These are phyloP conservation scores for Drosophila ananassae DNA, from an alignment of 1,140 invertebrate species.

Conservation along the genomic window DNA sequence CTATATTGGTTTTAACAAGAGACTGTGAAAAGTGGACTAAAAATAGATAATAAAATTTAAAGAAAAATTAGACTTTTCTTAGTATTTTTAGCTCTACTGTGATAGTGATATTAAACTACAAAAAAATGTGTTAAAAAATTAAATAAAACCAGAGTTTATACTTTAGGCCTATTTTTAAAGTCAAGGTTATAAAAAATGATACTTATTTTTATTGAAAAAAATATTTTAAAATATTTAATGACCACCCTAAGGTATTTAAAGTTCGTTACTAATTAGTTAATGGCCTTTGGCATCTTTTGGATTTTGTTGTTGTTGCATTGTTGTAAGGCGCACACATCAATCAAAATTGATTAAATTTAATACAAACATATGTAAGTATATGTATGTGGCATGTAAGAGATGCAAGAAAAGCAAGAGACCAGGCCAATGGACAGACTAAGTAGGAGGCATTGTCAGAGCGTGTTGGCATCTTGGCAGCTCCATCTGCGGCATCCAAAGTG, in stretches of 20 bases:
- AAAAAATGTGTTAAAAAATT: too few species aligned
- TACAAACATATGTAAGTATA: slow-evolving; percentile 37
- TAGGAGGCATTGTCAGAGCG: slow-evolving; percentile 63
- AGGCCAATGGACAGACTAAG: slow-evolving; percentile 17
- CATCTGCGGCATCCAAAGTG: slow-evolving; percentile 59
- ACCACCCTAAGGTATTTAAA: slow-evolving; percentile 14
- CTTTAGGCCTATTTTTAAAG: too few species aligned
- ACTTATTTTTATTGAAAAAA: too few species aligned
- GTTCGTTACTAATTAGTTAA: slow-evolving; percentile 21
- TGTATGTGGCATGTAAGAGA: slow-evolving; percentile 35
- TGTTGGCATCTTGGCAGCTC: slow-evolving; percentile 75
- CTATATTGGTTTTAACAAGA: slow-evolving; percentile 1
- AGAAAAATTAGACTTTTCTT: neutral
- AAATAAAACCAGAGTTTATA: too few species aligned
- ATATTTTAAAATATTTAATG: too few species aligned
- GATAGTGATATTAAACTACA: too few species aligned
- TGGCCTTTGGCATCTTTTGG: slow-evolving; percentile 36
- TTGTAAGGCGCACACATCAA: slow-evolving; percentile 68
- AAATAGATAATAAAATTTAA: neutral
- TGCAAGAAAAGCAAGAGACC: slow-evolving; percentile 2
- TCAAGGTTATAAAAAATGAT: too few species aligned
- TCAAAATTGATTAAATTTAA: slow-evolving; percentile 78
- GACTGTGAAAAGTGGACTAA: neutral
- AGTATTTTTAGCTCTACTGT: too few species aligned
- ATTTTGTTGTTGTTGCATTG: slow-evolving; percentile 20